Conservation (phyloP, 2,797 vertebrate genomes). For the Phoxinus dragarum region DNA sequence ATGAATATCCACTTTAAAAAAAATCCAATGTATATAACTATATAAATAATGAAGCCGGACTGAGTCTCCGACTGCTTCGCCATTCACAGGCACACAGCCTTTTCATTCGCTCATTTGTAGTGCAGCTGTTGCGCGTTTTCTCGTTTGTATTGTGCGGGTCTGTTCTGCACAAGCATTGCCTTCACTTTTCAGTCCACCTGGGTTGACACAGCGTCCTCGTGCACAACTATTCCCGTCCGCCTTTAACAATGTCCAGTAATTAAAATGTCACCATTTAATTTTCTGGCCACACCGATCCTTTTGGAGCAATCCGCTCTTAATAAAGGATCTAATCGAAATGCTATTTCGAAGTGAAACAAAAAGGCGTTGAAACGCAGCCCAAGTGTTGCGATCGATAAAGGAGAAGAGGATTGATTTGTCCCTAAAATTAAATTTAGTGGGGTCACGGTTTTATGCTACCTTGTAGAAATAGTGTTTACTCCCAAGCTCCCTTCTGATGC, state of each 20-base stretch:
- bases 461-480: constrained; percentile 29
- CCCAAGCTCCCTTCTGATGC: not conserved
- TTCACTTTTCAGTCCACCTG: constrained; percentile 50
- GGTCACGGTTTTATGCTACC: constrained; percentile 83
- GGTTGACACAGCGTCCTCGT: constrained; percentile 57
- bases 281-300: constrained; percentile 73
- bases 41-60: constrained; percentile 70
- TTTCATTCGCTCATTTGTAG: constrained; percentile 65
- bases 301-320: constrained; percentile 64
- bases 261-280: constrained; percentile 66
- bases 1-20: not conserved
- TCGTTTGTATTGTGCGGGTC: not conserved
- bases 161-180: constrained; percentile 29
- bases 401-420: constrained; percentile 78
- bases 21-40: not conserved
- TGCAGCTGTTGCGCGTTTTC: constrained; percentile 36
- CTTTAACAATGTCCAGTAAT: constrained; percentile 82
- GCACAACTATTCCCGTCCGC: constrained; percentile 63
- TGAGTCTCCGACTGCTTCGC: constrained; percentile 71
- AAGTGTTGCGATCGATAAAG: constrained; percentile 74
- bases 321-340: constrained; percentile 80
- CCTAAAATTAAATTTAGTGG: constrained; percentile 83
- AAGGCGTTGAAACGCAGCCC: constrained; percentile 69
- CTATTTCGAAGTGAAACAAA: constrained; percentile 74
- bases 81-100: constrained; percentile 64